These are phyloP conservation scores for Gracilinanus agilis DNA, from an alignment of 2,113 vertebrate species.

Conservation along the genomic window DNA sequence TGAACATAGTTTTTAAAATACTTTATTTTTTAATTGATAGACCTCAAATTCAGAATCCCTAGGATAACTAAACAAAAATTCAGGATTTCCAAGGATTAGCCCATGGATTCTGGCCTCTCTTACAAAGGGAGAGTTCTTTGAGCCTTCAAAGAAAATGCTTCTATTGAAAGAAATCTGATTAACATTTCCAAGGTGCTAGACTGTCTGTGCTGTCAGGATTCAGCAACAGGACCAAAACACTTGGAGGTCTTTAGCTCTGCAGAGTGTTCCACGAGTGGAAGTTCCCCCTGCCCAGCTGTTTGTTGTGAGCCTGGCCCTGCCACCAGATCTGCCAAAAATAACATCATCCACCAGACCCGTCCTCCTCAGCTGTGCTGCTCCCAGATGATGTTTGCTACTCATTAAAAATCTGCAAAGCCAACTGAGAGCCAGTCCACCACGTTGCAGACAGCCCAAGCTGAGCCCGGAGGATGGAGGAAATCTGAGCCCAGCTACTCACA, in stretches of 20 bases:
- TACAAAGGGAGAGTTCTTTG: neutral
- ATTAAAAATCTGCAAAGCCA: slow-evolving; percentile 69
- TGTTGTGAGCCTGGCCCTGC: neutral
- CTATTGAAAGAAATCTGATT: neutral
- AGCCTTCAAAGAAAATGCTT: slow-evolving; percentile 1
- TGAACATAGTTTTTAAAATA: slow-evolving; percentile 1
- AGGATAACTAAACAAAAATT: neutral
- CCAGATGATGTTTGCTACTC: slow-evolving; percentile 63
- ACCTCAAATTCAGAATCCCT: neutral
- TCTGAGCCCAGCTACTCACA: neutral
- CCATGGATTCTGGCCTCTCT: neutral
- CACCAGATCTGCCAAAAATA: slow-evolving; percentile 50
- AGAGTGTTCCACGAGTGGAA: neutral
- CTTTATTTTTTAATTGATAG: neutral
- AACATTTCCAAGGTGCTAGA: slow-evolving; percentile 2
- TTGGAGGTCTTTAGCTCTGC: neutral
- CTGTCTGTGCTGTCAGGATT: neutral
- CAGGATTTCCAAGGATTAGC: neutral
- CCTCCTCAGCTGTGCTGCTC: slow-evolving; percentile 63
- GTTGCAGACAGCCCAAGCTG: slow-evolving; percentile 42
- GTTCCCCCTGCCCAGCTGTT: slow-evolving; percentile 54
- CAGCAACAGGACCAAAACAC: neutral
- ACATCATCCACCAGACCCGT: slow-evolving; percentile 46
- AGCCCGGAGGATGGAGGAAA: neutral
- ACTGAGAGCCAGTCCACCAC: slow-evolving; percentile 46